Evolutionary conservation across 2,888 invertebrate species (phyloP).

Genomic region (Drosophila multiciliata): DNA sequence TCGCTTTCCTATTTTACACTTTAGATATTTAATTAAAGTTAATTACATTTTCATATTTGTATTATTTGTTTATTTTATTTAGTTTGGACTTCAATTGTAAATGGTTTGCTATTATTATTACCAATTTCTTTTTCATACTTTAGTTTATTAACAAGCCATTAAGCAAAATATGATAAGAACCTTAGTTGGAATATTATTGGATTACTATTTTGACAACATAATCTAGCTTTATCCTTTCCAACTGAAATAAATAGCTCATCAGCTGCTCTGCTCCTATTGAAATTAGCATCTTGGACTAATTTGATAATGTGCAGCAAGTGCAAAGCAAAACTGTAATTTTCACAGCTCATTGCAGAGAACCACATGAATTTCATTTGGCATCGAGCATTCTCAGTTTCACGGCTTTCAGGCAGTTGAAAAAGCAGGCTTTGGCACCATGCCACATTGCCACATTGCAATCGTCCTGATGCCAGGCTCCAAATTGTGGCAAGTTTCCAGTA

Average conservation of each 20-base stretch:
- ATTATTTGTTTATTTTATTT: background rate
- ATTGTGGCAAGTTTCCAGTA: slow-evolving; percentile 15
- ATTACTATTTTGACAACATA: background rate
- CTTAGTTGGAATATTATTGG: background rate
- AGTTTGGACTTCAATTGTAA: background rate
- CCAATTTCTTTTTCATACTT: background rate
- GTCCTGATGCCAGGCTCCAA: slow-evolving; percentile 1
- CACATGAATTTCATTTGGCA: slow-evolving; percentile 11
- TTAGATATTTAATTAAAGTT: background rate
- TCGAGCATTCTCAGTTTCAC: slow-evolving; percentile 5
- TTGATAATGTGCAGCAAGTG: background rate
- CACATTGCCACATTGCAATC: slow-evolving; percentile 26
- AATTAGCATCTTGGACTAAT: background rate
- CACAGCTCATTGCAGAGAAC: slow-evolving; percentile 54
- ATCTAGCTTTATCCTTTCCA: background rate
- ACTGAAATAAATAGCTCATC: slow-evolving; percentile 11
- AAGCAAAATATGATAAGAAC: background rate
- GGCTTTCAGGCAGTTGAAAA: slow-evolving; percentile 47
- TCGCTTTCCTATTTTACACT: background rate
- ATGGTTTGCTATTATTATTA: too few relatives aligned
- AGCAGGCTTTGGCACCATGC: slow-evolving; percentile 16
- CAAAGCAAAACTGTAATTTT: slow-evolving; percentile 27
- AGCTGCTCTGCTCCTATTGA: background rate
- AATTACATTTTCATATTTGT: background rate
- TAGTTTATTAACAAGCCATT: background rate